Evolutionary conservation across 2,888 invertebrate genomes (phyloP).

Genomic region (Limenitis arthemis): DNA sequence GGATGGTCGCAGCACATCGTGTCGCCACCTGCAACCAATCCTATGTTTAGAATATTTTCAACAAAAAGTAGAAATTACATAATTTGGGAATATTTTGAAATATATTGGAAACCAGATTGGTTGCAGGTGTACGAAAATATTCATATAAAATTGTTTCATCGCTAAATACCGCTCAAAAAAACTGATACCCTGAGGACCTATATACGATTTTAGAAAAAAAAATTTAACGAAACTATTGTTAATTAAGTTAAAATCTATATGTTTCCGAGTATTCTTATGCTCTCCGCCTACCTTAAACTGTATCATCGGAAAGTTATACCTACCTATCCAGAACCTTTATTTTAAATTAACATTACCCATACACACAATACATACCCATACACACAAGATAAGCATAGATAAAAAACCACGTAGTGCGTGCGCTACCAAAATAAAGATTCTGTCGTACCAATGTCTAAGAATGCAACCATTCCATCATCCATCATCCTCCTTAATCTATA

Average conservation of each 20-base stretch:
- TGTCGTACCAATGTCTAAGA: slow-evolving; percentile 45
- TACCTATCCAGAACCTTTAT: too few relatives aligned
- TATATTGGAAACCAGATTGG: slow-evolving; percentile 3
- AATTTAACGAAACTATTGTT: too few relatives aligned
- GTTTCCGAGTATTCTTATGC: too few relatives aligned
- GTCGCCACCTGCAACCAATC: slow-evolving; percentile 67
- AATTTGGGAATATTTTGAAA: neutral
- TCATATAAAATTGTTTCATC: too few relatives aligned
- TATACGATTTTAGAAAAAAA: too few relatives aligned
- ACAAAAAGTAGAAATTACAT: slow-evolving; percentile 7
- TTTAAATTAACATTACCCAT: neutral
- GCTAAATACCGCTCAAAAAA: too few relatives aligned
- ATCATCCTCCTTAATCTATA: slow-evolving; percentile 52
- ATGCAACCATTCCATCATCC: slow-evolving; percentile 46
- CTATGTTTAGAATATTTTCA: slow-evolving; percentile 23
- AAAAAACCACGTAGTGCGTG: neutral
- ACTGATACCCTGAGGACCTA: too few relatives aligned
- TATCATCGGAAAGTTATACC: too few relatives aligned
- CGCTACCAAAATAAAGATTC: neutral
- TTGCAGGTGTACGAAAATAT: neutral
- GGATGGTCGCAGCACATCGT: slow-evolving; percentile 41
- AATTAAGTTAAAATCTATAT: too few relatives aligned
- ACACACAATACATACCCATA: neutral
- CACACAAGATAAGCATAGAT: neutral
- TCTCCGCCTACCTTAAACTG: too few relatives aligned